These are phyloP conservation scores for Lipophrys pholis DNA, from an alignment of 2,113 vertebrate genomes.

Conservation along the genomic window DNA sequence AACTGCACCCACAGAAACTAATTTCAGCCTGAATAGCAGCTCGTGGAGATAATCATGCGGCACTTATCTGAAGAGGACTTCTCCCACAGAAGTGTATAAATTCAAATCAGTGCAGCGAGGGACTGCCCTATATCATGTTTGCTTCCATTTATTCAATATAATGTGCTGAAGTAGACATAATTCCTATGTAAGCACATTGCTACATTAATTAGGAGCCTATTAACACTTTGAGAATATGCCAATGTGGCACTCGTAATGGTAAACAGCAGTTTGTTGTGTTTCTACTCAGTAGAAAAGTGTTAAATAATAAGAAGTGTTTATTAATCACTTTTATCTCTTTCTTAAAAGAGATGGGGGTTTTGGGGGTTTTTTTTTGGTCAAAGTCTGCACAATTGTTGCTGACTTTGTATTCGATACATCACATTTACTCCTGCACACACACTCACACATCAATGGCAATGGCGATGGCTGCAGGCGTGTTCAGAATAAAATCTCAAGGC, in stretches of 20 bases:
- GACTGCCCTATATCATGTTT: slow-evolving; percentile 1
- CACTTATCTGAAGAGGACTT: slow-evolving; percentile 27
- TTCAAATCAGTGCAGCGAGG: slow-evolving; percentile 20
- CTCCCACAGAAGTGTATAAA: slow-evolving; percentile 26
- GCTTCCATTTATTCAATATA: slow-evolving; percentile 29
- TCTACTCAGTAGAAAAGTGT: neutral
- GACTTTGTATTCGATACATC: neutral
- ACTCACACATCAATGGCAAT: too few species aligned
- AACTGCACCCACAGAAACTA: slow-evolving; percentile 29
- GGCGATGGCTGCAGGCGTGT: too few species aligned
- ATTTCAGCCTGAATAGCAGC: slow-evolving; percentile 34
- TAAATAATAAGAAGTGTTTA: neutral
- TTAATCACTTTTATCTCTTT: neutral
- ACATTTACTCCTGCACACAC: too few species aligned
- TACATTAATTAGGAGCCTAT: neutral
- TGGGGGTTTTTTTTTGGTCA: neutral
- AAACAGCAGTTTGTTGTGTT: neutral
- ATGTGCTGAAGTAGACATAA: slow-evolving; percentile 10
- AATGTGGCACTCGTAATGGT: neutral
- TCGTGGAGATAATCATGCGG: slow-evolving; percentile 33
- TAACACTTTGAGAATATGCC: neutral
- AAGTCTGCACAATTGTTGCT: neutral
- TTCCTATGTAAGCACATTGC: neutral
- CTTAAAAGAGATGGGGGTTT: too few species aligned
- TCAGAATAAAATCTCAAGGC: too few species aligned